These are phyloP conservation scores for Autographa gamma DNA, from an alignment of 2,888 invertebrate genomes.

Conservation along the genomic window DNA sequence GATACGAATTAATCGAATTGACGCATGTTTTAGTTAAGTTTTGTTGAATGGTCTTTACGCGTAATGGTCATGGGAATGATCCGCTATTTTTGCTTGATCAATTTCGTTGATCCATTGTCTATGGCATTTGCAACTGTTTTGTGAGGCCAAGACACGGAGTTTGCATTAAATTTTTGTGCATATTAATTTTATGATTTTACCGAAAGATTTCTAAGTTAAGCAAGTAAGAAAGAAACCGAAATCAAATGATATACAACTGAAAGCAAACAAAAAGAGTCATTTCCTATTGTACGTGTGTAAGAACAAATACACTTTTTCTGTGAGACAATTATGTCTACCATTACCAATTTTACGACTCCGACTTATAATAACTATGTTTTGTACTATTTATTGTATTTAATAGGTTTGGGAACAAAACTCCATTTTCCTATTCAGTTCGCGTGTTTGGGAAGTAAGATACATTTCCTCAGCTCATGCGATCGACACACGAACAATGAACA, in stretches of 20 bases:
- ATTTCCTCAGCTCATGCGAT: conserved; percentile 43
- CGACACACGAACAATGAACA: conserved; percentile 19
- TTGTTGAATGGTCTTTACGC: background rate
- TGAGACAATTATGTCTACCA: background rate
- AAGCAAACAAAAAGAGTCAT: background rate
- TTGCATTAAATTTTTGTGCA: no score
- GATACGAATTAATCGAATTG: background rate
- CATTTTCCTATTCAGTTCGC: conserved; percentile 29
- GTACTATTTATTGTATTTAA: background rate
- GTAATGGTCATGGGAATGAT: background rate
- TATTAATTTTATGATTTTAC: no score
- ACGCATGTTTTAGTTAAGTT: background rate
- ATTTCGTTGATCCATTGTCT: no score
- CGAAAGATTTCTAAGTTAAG: no score
- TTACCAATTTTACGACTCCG: background rate
- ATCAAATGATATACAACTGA: no score
- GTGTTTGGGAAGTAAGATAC: conserved; percentile 36
- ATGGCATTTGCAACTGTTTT: no score
- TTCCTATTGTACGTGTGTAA: no score
- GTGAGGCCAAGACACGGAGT: no score
- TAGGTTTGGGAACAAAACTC: background rate
- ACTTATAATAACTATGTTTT: no score
- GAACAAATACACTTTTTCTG: background rate
- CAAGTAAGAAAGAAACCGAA: no score
- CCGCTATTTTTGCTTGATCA: background rate